Percentiles rank a stretch among this genome's conserved stretches.
phyloP scores from a whole-genome alignment of 1,140 invertebrate species.

The Macrostomum lignano region DNA sequence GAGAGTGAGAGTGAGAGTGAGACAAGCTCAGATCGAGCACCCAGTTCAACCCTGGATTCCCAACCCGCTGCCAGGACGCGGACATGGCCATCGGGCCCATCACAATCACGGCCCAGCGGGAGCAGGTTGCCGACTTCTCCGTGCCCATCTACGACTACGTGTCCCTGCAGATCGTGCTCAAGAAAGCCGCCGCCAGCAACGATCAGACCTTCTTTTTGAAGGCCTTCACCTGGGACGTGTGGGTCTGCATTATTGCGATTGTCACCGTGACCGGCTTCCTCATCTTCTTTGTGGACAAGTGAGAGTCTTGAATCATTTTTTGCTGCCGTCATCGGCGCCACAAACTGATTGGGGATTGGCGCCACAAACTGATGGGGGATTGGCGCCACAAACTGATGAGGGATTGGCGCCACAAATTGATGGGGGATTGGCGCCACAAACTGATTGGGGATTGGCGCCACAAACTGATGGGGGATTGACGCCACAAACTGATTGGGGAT shows the following conservation, averaged over 20 bases:
- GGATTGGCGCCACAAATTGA: no score
- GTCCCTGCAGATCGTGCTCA: constrained; percentile 20
- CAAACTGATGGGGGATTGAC: no score
- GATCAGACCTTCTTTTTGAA: constrained; percentile 4
- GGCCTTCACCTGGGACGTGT: constrained; percentile 2
- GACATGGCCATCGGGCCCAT: constrained; percentile 18
- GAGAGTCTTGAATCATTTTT: no score
- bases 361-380: no score
- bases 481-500: no score
- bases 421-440: no score
- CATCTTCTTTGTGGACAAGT: constrained; percentile 6
- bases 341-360: no score
- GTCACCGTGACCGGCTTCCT: constrained; percentile 4
- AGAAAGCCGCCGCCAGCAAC: constrained; percentile 11
- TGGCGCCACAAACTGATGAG: no score
- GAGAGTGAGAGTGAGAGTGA: neutral
- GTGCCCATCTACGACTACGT: constrained; percentile 20
- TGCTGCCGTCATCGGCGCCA: no score
- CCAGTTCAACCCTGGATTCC: neutral
- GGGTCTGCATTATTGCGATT: neutral
- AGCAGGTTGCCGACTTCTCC: constrained; percentile 21
- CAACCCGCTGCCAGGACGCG: constrained; percentile 10
- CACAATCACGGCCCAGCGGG: constrained; percentile 19
- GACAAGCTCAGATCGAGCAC: neutral
- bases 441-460: no score